phyloP scores from a whole-genome alignment of 2,113 vertebrate genomes.

The Sus scrofa region T2T-Sscrofa CM000823.6:28496001-28496500 shows the following conservation, averaged over 20 bases:
- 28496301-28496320: not conserved
- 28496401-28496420: not conserved
- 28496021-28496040: fast-evolving
- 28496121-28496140: not conserved
- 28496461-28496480: not conserved
- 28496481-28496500: not conserved
- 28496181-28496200: not conserved
- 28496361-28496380: not conserved
- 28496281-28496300: not conserved
- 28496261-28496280: not conserved
- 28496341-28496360: not conserved
- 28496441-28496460: not conserved
- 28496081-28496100: not conserved
- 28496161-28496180: not conserved
- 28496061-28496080: fast-evolving
- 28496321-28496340: not conserved
- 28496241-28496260: not conserved
- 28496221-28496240: not conserved
- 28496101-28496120: not conserved
- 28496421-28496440: not conserved
- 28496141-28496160: not conserved
- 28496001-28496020: not conserved
- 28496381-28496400: not conserved
- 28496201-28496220: not conserved
- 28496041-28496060: not conserved